Conservation (phyloP, 2,113 vertebrate genomes). For the Anhinga rufa region DNA sequence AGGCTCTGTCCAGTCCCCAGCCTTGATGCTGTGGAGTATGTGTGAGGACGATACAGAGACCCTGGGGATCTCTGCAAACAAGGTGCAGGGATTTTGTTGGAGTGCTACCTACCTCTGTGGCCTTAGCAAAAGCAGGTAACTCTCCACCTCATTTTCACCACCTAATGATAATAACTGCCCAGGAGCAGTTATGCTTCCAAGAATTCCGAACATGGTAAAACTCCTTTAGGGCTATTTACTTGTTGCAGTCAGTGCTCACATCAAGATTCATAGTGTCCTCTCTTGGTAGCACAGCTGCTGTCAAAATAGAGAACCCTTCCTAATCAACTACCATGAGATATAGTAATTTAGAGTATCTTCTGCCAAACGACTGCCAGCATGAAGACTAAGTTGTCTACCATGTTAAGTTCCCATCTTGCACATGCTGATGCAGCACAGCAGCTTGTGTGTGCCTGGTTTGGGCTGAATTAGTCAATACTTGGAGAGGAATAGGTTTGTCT, state of each 20-base stretch:
- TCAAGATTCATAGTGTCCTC: background rate
- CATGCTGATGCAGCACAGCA: background rate
- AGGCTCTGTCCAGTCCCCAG: background rate
- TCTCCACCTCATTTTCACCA: background rate
- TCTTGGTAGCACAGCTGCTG: background rate
- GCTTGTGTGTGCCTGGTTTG: background rate
- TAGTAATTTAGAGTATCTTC: background rate
- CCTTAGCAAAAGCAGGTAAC: background rate
- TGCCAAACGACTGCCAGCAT: background rate
- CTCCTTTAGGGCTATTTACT: background rate
- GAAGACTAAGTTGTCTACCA: background rate
- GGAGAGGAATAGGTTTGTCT: background rate
- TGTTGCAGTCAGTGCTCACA: background rate
- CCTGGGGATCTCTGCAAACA: background rate
- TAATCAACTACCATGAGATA: background rate
- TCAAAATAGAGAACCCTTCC: background rate
- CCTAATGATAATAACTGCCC: background rate
- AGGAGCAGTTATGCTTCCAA: background rate
- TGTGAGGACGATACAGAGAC: background rate
- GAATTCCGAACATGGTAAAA: background rate
- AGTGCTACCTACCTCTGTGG: background rate
- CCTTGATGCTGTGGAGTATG: background rate
- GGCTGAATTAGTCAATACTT: background rate
- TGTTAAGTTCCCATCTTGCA: background rate
- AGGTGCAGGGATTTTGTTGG: background rate